phyloP scores from a whole-genome alignment of 2,888 invertebrate genomes.

The Thyatira batis region DNA sequence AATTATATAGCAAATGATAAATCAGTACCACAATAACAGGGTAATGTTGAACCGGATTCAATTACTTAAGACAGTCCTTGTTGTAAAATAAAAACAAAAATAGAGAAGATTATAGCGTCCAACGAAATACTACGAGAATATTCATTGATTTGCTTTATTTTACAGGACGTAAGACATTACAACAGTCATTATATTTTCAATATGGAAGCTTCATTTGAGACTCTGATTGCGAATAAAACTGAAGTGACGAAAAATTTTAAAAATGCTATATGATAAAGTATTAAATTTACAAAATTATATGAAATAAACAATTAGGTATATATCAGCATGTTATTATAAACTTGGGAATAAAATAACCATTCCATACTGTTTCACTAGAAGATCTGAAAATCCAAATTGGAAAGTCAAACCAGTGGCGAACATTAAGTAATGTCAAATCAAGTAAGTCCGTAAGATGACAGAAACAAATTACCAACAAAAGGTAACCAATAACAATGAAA shows the following conservation, averaged over 20 bases:
- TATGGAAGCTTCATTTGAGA: too few species aligned
- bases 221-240: too few species aligned
- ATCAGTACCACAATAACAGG: neutral
- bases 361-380: too few species aligned
- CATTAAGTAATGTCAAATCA: neutral
- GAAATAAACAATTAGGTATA: too few species aligned
- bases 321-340: too few species aligned
- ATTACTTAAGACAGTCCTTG: neutral
- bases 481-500: slow-evolving; percentile 16
- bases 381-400: neutral
- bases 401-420: neutral
- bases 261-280: too few species aligned
- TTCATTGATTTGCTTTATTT: neutral
- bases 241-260: too few species aligned
- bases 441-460: neutral
- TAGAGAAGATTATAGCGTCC: neutral
- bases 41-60: neutral
- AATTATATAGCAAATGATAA: slow-evolving; percentile 2
- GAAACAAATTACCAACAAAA: neutral
- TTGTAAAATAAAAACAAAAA: neutral
- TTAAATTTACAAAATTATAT: too few species aligned
- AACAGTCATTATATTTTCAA: too few species aligned
- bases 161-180: neutral
- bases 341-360: too few species aligned
- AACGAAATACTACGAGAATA: neutral